Evolutionary conservation across 2,113 vertebrate genomes (phyloP).

Genomic region (rat (Rattus norvegicus)): DNA sequence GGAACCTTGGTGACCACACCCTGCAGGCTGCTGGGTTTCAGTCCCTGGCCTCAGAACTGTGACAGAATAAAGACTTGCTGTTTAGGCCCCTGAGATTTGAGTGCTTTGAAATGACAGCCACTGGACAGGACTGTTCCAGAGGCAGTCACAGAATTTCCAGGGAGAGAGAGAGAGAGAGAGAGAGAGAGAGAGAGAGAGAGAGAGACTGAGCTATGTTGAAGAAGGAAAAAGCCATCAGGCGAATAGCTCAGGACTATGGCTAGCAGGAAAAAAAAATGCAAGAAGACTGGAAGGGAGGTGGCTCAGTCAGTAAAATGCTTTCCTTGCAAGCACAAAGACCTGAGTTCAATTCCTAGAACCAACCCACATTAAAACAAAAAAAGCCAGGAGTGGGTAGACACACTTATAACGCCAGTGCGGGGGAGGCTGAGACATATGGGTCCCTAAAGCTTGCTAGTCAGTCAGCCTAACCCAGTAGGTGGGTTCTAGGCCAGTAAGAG

Average conservation of each 20-base stretch:
- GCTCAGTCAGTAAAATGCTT: neutral
- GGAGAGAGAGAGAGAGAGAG: neutral
- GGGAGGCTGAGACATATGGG: neutral
- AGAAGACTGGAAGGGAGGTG: neutral
- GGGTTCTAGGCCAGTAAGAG: neutral
- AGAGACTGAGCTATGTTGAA: neutral
- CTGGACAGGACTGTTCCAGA: neutral
- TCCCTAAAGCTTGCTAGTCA: neutral
- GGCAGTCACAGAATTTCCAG: neutral
- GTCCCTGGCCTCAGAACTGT: neutral
- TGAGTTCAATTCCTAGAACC: neutral
- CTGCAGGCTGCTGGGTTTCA: accelerated
- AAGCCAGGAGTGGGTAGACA: neutral
- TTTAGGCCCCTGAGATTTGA: neutral
- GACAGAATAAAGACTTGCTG: neutral
- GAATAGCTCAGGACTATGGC: too few relatives aligned
- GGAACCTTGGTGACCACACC: neutral
- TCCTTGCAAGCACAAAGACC: neutral
- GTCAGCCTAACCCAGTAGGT: neutral
- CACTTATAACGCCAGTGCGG: neutral
- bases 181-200: neutral
- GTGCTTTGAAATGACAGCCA: neutral
- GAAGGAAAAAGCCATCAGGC: neutral
- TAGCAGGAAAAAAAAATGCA: neutral
- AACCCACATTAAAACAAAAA: neutral